Evolutionary conservation across 1,140 invertebrate species (phyloP).

Genomic region (Halictus rubicundus): DNA sequence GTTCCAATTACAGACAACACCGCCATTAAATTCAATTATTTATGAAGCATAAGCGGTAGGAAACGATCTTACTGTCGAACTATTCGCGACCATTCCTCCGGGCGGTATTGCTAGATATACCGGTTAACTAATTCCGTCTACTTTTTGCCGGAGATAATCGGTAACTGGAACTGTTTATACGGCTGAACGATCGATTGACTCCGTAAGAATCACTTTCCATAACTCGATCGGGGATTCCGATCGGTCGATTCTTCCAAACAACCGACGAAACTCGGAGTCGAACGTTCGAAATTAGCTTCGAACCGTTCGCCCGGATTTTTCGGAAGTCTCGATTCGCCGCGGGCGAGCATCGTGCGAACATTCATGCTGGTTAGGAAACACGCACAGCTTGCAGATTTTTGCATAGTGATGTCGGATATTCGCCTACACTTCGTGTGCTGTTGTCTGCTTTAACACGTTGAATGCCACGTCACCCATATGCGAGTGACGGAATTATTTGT

Average conservation of each 20-base stretch:
- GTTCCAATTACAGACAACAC: conserved; percentile 30
- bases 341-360: no score
- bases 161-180: conserved; percentile 31
- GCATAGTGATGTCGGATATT: no score
- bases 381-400: no score
- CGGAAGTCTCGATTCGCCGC: no score
- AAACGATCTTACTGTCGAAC: conserved; percentile 5
- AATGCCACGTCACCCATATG: no score
- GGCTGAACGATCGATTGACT: conserved; percentile 27
- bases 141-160: conserved; percentile 26
- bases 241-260: background rate
- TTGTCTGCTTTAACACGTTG: no score
- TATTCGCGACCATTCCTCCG: conserved; percentile 23
- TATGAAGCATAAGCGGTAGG: conserved; percentile 37
- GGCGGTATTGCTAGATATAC: conserved; percentile 21
- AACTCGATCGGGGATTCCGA: background rate
- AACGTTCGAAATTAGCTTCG: no score
- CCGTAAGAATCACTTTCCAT: conserved; percentile 24
- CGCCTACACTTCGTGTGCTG: no score
- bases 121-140: conserved; percentile 33
- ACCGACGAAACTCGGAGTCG: background rate
- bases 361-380: no score
- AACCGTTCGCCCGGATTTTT: no score
- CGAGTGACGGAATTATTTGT: no score
- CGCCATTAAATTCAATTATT: conserved; percentile 40